Conservation (phyloP, 2,113 vertebrate species). For the Strix aluco region DNA sequence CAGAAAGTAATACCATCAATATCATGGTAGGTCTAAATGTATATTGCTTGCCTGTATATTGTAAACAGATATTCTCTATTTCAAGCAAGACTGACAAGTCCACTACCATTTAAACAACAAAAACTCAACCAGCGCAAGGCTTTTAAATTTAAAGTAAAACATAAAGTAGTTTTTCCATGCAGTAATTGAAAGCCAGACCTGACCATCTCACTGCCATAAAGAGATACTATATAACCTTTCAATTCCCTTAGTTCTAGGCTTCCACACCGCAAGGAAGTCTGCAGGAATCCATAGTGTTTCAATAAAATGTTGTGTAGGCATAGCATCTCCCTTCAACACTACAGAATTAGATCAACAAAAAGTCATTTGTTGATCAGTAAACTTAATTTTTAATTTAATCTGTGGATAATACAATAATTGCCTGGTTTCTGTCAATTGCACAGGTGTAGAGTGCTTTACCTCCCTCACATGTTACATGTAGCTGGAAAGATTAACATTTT, state of each 20-base stretch:
- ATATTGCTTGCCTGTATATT: not conserved
- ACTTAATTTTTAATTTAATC: not conserved
- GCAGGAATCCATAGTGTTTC: not conserved
- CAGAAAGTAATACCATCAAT: not conserved
- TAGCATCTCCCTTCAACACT: not conserved
- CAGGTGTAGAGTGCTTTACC: not conserved
- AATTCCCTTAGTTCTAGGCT: not conserved
- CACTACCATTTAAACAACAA: not conserved
- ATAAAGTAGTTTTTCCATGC: not conserved
- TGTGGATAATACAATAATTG: not conserved
- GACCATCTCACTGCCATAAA: not conserved
- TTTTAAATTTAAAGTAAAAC: not conserved
- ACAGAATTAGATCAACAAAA: not conserved
- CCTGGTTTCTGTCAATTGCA: not conserved
- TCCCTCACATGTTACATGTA: not conserved
- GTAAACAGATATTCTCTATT: not conserved
- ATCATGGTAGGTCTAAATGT: not conserved
- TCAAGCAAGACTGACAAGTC: not conserved
- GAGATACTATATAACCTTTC: not conserved
- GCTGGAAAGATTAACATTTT: not conserved
- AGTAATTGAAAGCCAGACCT: not conserved
- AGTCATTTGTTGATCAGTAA: not conserved
- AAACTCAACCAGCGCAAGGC: not conserved
- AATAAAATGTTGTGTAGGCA: not conserved
- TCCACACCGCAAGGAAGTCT: not conserved